Base-by-base conservation (phyloP, 2,113 vertebrate genomes). In the Xiphophorus maculatus region DNA sequence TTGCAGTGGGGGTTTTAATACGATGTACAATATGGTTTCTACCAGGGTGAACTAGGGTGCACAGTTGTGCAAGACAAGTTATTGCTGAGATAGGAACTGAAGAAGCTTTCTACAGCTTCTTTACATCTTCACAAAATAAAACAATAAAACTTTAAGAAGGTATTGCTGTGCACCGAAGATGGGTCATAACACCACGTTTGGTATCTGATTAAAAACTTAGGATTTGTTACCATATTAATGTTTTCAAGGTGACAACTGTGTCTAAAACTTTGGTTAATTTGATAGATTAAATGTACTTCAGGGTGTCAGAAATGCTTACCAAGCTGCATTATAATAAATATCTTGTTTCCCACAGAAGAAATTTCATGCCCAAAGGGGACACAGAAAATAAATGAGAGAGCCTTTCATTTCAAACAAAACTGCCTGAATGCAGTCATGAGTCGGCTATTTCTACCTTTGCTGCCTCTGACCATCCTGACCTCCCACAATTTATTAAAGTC, bases 381-480 rank as follows among this genome's bases (percentile, higher is more conserved):
- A 44, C 28, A 48, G 2, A 13, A 67, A 30, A 37, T 37, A 29
- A 67, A 61, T 19, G 63, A 27, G 66, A 81, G 33, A 30, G 12
- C 15, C 5, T n/a, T 30, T 30, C 22, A 17, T 29, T 69, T 63
- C 58, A 22, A 22, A 60, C 25, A 67, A 64, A 58, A 42, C 27
- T 29, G 65, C 35, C 35, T 72, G 29, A 80, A 72, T 30, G 40
- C 58, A 5, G 37, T 74, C 66, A 72, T 48, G 66, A 88, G 65
- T 54, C 51, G 73, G 63, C 54, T n/a, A 4, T 48, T 77, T 54
- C 30, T 74, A 48, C 44, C 73, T 74, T 69, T 54, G 71, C 67
- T 69, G 65, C 62, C 8, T 48, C 72, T 79, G 86, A 89, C 77
- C 74, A 77, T 74, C 70, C 72, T 51, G 74, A 84, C 67, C 69